Base-by-base conservation (phyloP, 2,113 vertebrate species). In the Oxyruncus cristatus region DNA sequence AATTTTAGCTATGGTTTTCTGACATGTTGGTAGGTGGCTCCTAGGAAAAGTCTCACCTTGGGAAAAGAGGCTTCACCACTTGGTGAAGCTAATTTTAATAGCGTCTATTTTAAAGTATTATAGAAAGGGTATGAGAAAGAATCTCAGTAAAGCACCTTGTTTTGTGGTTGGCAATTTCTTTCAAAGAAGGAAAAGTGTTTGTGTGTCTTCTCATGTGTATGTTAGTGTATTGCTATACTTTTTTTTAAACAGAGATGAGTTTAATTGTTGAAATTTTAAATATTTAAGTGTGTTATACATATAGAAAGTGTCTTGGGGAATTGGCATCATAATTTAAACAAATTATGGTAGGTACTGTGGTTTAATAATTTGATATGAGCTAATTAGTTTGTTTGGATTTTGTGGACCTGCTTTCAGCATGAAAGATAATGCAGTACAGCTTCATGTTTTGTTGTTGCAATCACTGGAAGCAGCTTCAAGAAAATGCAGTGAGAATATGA, bases 201-300 rank as follows among this genome's bases (percentile, higher is more conserved):
- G 14, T 3, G 0, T 73, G 19, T 53, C 14, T 41, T 35, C 62
- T 75, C 13, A 5, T 58, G 15, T 5, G 0, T 42, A 2, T 37
- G 6, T 78, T 59, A 50, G 8, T 22, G 7, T 33, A 28, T 53
- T 56, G 22, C 35, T 85, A 22, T 26, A 50, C 2, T 0, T 37
- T 32, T 32, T 74, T 82, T 75, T 32, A 22, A 89, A 68, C 10
- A 46, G 49, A 58, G 15, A 8, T 53, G 33, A 44, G 3, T 62
- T 86, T 75, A 91, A 35, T 14, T 47, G 18, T 39, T 80, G 63
- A 84, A 35, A 79, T 37, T 42, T 50, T 67, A 50, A 59, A 70
- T 47, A 7, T 91, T 75, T 44, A 26, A n/a, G 11, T 63, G 17
- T 56, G 19, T 32, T 81, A 47, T 11, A 35, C 12, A 27, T 27